A percentile compares a stretch with the other conserved stretches of the same genome.
phyloP scores from a whole-genome alignment of 2,113 vertebrate species.

The Hydrochoerus hydrochaeris region DNA sequence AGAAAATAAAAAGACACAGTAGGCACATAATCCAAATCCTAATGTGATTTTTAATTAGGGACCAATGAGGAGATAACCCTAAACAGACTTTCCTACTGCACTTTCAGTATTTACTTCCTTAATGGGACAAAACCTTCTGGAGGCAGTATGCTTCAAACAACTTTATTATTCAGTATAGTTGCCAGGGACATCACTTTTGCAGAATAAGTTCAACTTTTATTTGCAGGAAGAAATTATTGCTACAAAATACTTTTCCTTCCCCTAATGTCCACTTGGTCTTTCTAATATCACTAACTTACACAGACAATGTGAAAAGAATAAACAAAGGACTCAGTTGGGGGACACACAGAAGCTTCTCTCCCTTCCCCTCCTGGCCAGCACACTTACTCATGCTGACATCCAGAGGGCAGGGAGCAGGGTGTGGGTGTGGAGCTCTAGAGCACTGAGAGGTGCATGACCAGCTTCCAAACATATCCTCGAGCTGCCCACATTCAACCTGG shows the following conservation, averaged over 20 bases:
- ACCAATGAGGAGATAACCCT: neutral
- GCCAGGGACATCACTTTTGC: neutral
- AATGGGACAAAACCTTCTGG: neutral
- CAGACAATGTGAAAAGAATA: constrained; percentile 52
- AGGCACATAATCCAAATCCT: neutral
- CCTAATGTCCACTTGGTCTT: constrained; percentile 2
- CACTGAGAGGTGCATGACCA: neutral
- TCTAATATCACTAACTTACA: constrained; percentile 33
- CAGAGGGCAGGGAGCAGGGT: neutral
- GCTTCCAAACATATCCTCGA: neutral
- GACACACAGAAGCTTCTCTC: neutral
- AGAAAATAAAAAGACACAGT: neutral
- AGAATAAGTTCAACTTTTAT: constrained; percentile 34
- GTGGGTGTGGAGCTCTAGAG: neutral
- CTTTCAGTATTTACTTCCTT: neutral
- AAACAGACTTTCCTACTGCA: neutral
- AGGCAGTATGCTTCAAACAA: neutral
- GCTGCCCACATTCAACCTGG: neutral
- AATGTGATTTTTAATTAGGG: constrained; percentile 5
- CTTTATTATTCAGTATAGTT: constrained; percentile 32
- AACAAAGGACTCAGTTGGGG: neutral
- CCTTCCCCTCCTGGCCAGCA: neutral
- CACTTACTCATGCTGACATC: neutral
- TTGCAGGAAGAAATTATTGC: neutral
- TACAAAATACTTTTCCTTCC: neutral